Base-by-base conservation (phyloP, 2,113 vertebrate species). In the Petrocephalus zakoni region DNA sequence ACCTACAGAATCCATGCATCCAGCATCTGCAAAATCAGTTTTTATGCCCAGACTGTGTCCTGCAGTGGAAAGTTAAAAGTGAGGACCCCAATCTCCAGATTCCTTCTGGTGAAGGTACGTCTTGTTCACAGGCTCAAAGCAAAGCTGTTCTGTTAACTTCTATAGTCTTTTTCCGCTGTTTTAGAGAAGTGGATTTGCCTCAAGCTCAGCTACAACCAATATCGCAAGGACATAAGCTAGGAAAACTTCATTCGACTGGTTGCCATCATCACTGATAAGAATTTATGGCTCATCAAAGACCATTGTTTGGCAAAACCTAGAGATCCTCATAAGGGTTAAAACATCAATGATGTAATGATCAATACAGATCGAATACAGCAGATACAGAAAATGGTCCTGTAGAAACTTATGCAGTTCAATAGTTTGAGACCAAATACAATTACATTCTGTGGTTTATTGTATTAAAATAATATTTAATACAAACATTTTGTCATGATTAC, bases 161-260 rank as follows among this genome's bases (percentile, higher is more conserved):
- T 9, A 21, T 17, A 22, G 58, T 85, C n/a, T 61, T 56, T 49
- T 51, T 47, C 19, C 87, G n/a, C 86, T 0, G 51, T 91, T 89
- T 0, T 93, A 99, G 98, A 95, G 89, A 92, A 90, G 0, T 88
- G 78, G 0, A 87, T 97, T 11, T 93, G 95, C 2, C 90, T 98
- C 56, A 92, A 58, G 37, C 88, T 98, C 88, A 87, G 96, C 42
- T 98, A 98, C 0, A 86, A 95, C 25, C 87, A 90, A 0, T 98
- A 98, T 4, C n/a, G 22, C 10, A 25, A 42, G 10, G 29, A 2
- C 13, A 5, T 42, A 78, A 42, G 19, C 15, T 29, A 42, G 72
- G 19, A 42, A 10, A 78, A 42, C 34, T 11, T 78, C 21, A 78
- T 78, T 13, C 15, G 10, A 46, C 34, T 81, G 75, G 37, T 81